These are phyloP conservation scores for Furnarius figulus DNA, from an alignment of 2,113 vertebrate genomes.

Conservation along the genomic window DNA sequence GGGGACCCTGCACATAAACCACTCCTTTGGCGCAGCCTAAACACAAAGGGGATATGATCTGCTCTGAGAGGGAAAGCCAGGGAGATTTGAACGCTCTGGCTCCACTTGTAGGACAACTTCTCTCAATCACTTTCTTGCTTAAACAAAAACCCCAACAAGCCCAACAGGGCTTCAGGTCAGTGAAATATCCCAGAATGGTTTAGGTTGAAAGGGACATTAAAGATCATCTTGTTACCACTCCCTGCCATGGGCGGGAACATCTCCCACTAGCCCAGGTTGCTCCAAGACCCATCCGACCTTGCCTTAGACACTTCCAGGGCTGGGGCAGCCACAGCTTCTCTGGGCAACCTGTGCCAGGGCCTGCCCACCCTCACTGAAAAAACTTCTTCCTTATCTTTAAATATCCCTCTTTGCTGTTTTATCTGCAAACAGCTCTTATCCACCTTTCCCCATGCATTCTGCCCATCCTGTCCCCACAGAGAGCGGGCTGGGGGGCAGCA, in stretches of 20 bases:
- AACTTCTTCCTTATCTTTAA: not conserved
- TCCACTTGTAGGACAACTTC: not conserved
- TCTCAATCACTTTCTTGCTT: not conserved
- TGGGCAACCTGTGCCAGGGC: not conserved
- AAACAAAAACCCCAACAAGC: not conserved
- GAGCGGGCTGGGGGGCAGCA: not conserved
- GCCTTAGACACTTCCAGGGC: not conserved
- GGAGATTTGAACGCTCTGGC: not conserved
- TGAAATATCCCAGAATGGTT: not conserved
- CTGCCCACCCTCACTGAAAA: accelerated
- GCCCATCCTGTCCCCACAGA: not conserved
- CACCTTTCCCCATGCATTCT: not conserved
- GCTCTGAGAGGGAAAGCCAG: not conserved
- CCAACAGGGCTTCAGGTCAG: not conserved
- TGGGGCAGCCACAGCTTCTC: not conserved
- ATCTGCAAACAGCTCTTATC: not conserved
- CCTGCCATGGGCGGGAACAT: not conserved
- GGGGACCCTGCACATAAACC: not conserved
- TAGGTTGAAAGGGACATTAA: not conserved
- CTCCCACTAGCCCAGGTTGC: accelerated
- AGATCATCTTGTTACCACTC: not conserved
- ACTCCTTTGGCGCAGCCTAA: not conserved
- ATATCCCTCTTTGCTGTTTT: accelerated
- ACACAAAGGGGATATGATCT: too few relatives aligned
- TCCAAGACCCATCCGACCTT: accelerated